phyloP scores from a whole-genome alignment of 2,113 vertebrate species.

The Paralichthys olivaceus region DNA sequence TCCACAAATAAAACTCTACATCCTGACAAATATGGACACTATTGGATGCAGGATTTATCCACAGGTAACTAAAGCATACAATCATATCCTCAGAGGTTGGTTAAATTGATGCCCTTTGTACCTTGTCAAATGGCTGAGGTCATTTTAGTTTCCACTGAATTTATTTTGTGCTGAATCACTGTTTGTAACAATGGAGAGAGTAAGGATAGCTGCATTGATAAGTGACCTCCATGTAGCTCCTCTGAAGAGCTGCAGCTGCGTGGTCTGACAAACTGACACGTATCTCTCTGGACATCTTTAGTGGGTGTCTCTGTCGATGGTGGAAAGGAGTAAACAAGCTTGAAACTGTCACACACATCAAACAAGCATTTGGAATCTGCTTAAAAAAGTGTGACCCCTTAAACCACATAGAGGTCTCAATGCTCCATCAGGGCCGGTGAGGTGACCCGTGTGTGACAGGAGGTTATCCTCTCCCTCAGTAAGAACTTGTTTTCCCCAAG shows the following conservation, averaged over 20 bases:
- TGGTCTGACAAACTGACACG: conserved; percentile 22
- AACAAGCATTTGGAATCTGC: conserved; percentile 51
- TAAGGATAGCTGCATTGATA: conserved; percentile 6
- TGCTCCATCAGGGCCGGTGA: conserved; percentile 23
- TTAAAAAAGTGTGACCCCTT: conserved; percentile 47
- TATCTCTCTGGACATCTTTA: conserved; percentile 28
- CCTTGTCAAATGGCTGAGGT: too few relatives aligned
- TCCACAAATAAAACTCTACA: too few relatives aligned
- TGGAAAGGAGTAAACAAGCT: conserved; percentile 39
- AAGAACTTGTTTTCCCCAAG: conserved; percentile 46
- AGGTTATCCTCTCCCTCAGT: conserved; percentile 47
- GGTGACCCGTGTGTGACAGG: conserved; percentile 56
- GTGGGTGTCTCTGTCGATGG: conserved; percentile 8
- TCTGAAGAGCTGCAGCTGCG: conserved; percentile 39
- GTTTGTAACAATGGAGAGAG: too few relatives aligned
- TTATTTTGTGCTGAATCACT: too few relatives aligned
- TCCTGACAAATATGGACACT: too few relatives aligned
- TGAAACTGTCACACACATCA: conserved; percentile 53
- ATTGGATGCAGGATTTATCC: too few relatives aligned
- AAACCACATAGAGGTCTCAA: conserved; percentile 25
- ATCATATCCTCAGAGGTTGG: too few relatives aligned
- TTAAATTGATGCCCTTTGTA: too few relatives aligned
- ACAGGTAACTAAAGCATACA: too few relatives aligned
- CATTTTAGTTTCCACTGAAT: too few relatives aligned
- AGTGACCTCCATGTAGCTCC: conserved; percentile 10